Conservation (phyloP, 1,140 invertebrate species). For the Pachyrhynchus sulphureomaculatus region DNA sequence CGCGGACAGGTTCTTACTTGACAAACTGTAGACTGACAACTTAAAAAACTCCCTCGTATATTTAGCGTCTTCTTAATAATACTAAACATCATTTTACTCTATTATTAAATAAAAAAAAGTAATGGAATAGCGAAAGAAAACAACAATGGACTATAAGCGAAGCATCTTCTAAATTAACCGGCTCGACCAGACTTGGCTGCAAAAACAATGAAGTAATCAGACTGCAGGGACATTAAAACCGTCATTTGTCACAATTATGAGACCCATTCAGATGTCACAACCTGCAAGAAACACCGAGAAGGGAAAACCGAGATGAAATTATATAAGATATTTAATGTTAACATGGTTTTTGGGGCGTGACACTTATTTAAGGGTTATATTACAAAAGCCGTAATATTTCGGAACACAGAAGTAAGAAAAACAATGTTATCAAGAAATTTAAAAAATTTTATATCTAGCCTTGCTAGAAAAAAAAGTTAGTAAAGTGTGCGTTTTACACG, state of each 20-base stretch:
- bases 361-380: neutral
- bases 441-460: no score
- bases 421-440: no score
- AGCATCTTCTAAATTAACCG: constrained; percentile 23
- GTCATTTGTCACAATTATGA: constrained; percentile 44
- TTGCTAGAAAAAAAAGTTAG: no score
- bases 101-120: neutral
- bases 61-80: no score
- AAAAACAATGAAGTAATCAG: constrained; percentile 45
- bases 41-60: no score
- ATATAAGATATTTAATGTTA: neutral
- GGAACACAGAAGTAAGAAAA: no score
- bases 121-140: constrained; percentile 19
- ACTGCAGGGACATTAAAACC: constrained; percentile 40
- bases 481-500: no score
- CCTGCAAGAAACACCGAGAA: constrained; percentile 17
- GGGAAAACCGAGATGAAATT: neutral
- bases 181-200: constrained; percentile 16
- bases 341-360: neutral
- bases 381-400: no score
- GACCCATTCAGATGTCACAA: constrained; percentile 39
- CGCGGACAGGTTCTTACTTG: no score
- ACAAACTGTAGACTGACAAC: no score
- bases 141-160: constrained; percentile 23
- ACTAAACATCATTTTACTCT: no score